phyloP scores from a whole-genome alignment of 2,113 vertebrate genomes.

The Nothobranchius kuhntae region DNA sequence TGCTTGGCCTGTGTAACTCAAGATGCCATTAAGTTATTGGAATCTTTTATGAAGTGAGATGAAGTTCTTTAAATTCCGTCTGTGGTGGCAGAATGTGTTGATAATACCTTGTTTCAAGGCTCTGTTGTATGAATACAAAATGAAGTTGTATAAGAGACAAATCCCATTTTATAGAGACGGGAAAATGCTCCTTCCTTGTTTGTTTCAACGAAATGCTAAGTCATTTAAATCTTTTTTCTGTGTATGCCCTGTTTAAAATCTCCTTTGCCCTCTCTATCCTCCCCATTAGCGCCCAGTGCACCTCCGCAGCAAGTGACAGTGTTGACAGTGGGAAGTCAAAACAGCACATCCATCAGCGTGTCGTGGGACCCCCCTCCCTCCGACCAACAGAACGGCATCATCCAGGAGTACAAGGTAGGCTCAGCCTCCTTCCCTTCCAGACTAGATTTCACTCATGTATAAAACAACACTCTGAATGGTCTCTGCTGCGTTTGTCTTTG shows the following conservation, averaged over 20 bases:
- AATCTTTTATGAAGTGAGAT: slow-evolving; percentile 40
- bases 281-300: slow-evolving; percentile 89
- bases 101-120: slow-evolving; percentile 36
- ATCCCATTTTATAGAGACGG: slow-evolving; percentile 26
- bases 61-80: slow-evolving; percentile 48
- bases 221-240: slow-evolving; percentile 24
- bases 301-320: slow-evolving; percentile 96
- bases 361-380: slow-evolving; percentile 96
- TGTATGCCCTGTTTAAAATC: slow-evolving; percentile 8
- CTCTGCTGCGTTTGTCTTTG: slow-evolving; percentile 56
- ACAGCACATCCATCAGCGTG: slow-evolving; percentile 97
- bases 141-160: slow-evolving; percentile 28
- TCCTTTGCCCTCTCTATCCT: slow-evolving; percentile 61
- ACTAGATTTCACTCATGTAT: slow-evolving; percentile 26
- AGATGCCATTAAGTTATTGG: slow-evolving; percentile 37
- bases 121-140: slow-evolving; percentile 54
- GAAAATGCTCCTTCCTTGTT: slow-evolving; percentile 5
- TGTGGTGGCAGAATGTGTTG: slow-evolving; percentile 35
- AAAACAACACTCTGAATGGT: slow-evolving; percentile 23
- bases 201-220: neutral
- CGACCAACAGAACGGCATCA: slow-evolving; percentile 96
- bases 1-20: slow-evolving; percentile 19
- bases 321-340: slow-evolving; percentile 91
- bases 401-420: slow-evolving; percentile 96
- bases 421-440: slow-evolving; percentile 3